Evolutionary conservation across 1,140 invertebrate species (phyloP), one percentile per base, ranked within the genome.

Genomic region (Thaumetopoea pityocampa): DNA sequence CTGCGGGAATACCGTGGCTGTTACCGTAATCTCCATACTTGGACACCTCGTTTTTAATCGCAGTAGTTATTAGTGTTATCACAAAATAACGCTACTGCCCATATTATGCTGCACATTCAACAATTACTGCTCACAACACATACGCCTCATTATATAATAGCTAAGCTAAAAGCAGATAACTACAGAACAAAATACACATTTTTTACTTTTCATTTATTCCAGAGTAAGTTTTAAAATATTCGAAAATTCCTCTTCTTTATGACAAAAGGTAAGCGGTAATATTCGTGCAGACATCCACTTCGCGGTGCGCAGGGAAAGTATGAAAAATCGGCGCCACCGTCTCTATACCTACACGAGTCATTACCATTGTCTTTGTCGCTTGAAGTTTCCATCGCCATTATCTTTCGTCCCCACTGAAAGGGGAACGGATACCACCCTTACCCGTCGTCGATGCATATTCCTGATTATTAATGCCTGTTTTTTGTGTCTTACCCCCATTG

Each of bases 401-500:
- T 56, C 42, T 58, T 52, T 58, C 51, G 38, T 50, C 40, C 49
- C 36, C 33, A 33, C 27, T 61, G 51, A 57, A 64, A 65, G 51
- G 47, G 48, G 41, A 52, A 47, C 46, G 52, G 50, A 51, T 55
- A 56, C 47, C 43, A 47, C 60, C 59, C 61, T 43, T 40, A 33
- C 38, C 43, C 55, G 59, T 46, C 56, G 66, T 67, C 77, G 70
- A 79, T 79, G 73, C 74, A 76, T 81, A 81, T 84, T 78, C 65
- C 61, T 67, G 67, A 82, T 80, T 83, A 78, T 84, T 82, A 82
- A 80, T 80, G 70, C 67, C 61, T 67, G 77, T 74, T 79, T 82
- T 83, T 84, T 81, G 72, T 80, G 72, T 72, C 62, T 67, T 67
- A 51, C 61, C 59, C n/a, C 66, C 58, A 78, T 80, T 82, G 73